Conservation (phyloP, 1,140 invertebrate genomes). For the Nasonia longicornis region DNA sequence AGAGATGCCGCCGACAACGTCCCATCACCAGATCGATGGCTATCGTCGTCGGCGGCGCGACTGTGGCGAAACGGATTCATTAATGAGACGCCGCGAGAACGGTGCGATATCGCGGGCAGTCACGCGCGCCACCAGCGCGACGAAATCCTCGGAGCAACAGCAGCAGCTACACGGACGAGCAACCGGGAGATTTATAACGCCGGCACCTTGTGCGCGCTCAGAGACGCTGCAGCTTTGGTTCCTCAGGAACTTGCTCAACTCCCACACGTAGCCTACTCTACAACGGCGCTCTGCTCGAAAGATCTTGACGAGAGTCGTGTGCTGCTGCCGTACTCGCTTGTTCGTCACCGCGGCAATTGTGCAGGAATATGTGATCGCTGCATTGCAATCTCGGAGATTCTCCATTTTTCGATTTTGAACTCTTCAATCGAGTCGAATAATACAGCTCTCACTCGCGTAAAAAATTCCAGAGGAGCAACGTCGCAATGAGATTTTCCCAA, state of each 20-base stretch:
- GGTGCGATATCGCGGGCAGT: constrained; percentile 18
- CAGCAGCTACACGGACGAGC: background rate
- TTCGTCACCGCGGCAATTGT: background rate
- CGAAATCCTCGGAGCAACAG: background rate
- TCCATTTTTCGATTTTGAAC: background rate
- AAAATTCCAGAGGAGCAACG: background rate
- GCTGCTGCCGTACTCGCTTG: background rate
- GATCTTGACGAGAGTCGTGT: background rate
- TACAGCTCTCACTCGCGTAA: background rate
- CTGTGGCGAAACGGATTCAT: constrained; percentile 36
- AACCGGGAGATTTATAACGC: constrained; percentile 33
- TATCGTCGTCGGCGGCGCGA: background rate
- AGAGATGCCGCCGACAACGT: background rate
- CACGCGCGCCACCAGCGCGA: constrained; percentile 11
- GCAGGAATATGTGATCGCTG: too few relatives aligned
- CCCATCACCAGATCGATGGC: background rate
- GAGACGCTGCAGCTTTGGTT: background rate
- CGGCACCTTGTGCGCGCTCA: background rate
- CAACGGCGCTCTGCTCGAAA: background rate
- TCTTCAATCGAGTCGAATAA: too few relatives aligned
- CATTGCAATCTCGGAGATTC: background rate
- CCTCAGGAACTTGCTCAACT: constrained; percentile 41
- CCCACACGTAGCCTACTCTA: background rate
- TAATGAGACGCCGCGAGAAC: constrained; percentile 24
- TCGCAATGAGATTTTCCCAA: background rate